These are phyloP conservation scores for Acronicta psi DNA, from an alignment of 2,888 invertebrate species.

Conservation along the genomic window DNA sequence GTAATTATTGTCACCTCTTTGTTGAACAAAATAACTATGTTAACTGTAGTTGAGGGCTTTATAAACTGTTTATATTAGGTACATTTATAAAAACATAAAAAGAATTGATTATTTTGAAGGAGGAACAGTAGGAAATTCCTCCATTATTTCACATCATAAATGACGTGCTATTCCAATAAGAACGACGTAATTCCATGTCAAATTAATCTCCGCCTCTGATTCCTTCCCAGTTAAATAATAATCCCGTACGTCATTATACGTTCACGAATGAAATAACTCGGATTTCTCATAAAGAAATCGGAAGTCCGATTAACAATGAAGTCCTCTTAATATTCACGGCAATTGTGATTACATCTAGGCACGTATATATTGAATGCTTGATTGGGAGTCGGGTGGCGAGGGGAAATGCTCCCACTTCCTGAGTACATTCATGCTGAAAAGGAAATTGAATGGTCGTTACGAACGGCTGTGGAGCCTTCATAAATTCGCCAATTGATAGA, in stretches of 20 bases:
- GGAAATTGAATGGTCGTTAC: conserved; percentile 86
- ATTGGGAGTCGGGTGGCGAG: conserved; percentile 74
- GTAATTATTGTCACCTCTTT: conserved; percentile 41
- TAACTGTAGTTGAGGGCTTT: background rate
- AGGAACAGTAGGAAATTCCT: too few relatives aligned
- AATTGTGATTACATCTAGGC: conserved; percentile 65
- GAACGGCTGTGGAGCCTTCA: conserved; percentile 75
- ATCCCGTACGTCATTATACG: conserved; percentile 37
- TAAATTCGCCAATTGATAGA: conserved; percentile 78
- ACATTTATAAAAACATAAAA: background rate
- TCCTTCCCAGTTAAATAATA: conserved; percentile 29
- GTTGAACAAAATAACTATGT: background rate
- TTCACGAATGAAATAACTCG: conserved; percentile 46
- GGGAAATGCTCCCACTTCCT: conserved; percentile 80
- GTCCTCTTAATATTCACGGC: conserved; percentile 79
- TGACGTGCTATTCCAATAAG: background rate
- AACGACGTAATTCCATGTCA: conserved; percentile 4
- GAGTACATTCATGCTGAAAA: conserved; percentile 83
- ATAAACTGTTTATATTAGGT: background rate
- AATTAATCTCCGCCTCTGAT: conserved; percentile 18
- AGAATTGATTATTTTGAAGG: too few relatives aligned
- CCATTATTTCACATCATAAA: background rate
- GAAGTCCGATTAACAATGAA: conserved; percentile 64
- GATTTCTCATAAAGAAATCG: conserved; percentile 42
- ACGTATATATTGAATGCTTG: conserved; percentile 69